Base-by-base conservation (phyloP, 2,113 vertebrate species). In the Mionectes macconnelli region DNA sequence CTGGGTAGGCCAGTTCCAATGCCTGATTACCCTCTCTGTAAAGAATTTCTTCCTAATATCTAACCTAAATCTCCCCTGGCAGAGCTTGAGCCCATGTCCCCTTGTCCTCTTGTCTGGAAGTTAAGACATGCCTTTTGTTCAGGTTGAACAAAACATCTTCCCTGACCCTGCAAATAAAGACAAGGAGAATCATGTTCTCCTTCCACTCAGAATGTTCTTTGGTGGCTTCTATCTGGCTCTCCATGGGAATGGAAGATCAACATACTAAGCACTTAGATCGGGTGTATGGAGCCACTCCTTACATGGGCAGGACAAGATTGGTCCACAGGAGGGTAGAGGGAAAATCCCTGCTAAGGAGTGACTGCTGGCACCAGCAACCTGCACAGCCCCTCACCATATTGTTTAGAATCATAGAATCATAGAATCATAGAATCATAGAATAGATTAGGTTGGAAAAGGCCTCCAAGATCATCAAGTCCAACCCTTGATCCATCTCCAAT, bases 221-320 rank as follows among this genome's bases (percentile, higher is more conserved):
- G 3, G 23, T 39, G 33, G 25, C 18, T 79, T 11, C 62, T 37
- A 40, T 11, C 2, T 35, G 44, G 28, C 4, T 55, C 75, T 62
- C 21, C 21, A 19, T 0, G 0, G 18, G 33, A 8, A 40, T 57
- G 16, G 24, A 21, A 66, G 23, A 53, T n/a, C 28, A 31, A 30
- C 33, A 60, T 28, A 84, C 47, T n/a, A 24, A 44, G 8, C 22
- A 8, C 14, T 10, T 12, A 1, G 6, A 28, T 21, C 8, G 23
- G 22, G 21, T 16, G 9, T 3, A 3, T 0, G 0, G 53, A 56
- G 30, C 28, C 47, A 8, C 30, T 67, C 17, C 31, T n/a, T 78
- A 44, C 33, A 13, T 2, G 1, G 4, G 12, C 9, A 77, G 22
- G 24, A 56, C 2, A 16, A 40, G 11, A 10, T 47, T 42, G 6